Evolutionary conservation across 2,888 invertebrate genomes (phyloP).

Genomic region (Polydesmus complanatus): DNA sequence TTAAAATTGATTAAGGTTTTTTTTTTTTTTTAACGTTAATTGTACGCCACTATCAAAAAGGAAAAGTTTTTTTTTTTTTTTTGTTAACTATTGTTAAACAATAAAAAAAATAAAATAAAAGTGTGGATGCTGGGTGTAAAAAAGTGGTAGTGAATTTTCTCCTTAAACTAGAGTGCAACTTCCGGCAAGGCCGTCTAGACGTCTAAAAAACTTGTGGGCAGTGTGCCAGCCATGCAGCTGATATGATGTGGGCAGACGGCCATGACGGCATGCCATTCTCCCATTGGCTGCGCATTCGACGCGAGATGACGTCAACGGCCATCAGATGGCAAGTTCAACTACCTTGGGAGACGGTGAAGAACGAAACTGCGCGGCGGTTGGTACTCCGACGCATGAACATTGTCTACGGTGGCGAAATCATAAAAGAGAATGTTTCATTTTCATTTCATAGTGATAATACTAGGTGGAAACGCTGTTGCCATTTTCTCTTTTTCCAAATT

Average conservation of each 20-base stretch:
- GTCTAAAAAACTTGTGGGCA: background rate
- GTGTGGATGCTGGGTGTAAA: background rate
- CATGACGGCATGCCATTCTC: background rate
- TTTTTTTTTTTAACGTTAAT: too few relatives aligned
- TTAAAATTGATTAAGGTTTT: too few relatives aligned
- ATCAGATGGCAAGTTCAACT: background rate
- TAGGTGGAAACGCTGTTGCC: background rate
- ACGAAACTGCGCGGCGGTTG: background rate
- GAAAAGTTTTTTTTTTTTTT: too few relatives aligned
- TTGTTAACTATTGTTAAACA: too few relatives aligned
- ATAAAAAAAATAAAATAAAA: background rate
- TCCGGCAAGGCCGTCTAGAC: background rate
- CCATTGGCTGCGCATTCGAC: background rate
- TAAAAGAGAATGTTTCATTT: background rate
- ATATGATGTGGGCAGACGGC: background rate
- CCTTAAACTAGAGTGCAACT: background rate
- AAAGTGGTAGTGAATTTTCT: background rate
- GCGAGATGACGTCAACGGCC: background rate
- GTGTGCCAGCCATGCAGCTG: background rate
- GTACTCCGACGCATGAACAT: background rate
- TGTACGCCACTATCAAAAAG: too few relatives aligned
- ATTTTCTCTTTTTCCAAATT: background rate
- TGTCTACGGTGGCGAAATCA: background rate
- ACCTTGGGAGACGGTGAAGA: background rate
- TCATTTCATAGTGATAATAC: background rate